These are phyloP conservation scores for Glaucopsyche alexis DNA, from an alignment of 2,888 invertebrate species.

Conservation along the genomic window DNA sequence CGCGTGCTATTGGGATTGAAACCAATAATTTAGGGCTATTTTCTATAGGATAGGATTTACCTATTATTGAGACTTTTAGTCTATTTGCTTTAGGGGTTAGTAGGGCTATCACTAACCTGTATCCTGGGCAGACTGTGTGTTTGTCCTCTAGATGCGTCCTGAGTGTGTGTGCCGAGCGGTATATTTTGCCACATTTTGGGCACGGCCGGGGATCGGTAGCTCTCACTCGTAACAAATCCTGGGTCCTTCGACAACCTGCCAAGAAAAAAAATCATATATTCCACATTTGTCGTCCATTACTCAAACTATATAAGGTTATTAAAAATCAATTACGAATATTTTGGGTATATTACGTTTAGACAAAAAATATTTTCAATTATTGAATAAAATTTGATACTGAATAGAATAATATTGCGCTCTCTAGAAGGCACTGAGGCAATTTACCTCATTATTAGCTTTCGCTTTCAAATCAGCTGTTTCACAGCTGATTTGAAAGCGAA, in stretches of 20 bases:
- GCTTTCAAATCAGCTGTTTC: too few relatives aligned
- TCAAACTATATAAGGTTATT: not conserved
- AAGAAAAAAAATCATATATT: constrained; percentile 32
- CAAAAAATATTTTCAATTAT: too few relatives aligned
- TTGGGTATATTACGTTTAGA: not conserved
- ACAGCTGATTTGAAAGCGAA: too few relatives aligned
- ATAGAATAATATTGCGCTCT: too few relatives aligned
- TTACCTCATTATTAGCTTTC: too few relatives aligned
- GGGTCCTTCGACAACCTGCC: constrained; percentile 86
- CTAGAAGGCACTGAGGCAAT: too few relatives aligned
- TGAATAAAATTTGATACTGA: too few relatives aligned
- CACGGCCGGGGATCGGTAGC: constrained; percentile 96
- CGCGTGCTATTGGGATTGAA: too few relatives aligned
- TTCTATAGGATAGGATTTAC: not conserved
- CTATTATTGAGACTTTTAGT: not conserved
- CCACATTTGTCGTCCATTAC: not conserved
- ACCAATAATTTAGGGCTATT: too few relatives aligned
- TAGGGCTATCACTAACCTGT: constrained; percentile 65
- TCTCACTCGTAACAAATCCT: constrained; percentile 91
- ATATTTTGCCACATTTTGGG: constrained; percentile 95
- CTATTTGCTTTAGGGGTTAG: not conserved
- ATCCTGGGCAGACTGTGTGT: constrained; percentile 95
- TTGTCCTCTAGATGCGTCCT: constrained; percentile 95
- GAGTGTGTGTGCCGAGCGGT: constrained; percentile 93
- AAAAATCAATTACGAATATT: too few relatives aligned